Percentiles rank a stretch among this genome's conserved stretches.
These are phyloP conservation scores for Drosophila pruinosa DNA, from an alignment of 1,140 invertebrate genomes.

Conservation along the genomic window DNA sequence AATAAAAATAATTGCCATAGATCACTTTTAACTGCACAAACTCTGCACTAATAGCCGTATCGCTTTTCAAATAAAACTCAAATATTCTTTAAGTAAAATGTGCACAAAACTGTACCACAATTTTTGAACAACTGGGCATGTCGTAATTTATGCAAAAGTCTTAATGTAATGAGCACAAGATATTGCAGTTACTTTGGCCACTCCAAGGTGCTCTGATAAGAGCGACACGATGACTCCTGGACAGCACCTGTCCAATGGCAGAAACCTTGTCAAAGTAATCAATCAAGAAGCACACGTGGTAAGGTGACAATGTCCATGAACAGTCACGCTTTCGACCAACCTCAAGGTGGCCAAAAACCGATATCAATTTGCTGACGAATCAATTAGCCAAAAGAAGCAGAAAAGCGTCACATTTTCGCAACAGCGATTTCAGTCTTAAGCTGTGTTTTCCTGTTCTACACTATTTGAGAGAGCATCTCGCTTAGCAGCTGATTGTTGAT, in stretches of 20 bases:
- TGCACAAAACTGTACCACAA: not conserved
- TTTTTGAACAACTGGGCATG: no score
- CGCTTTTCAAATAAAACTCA: not conserved
- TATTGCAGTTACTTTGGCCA: not conserved
- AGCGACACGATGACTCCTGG: not conserved
- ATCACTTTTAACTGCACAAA: no score
- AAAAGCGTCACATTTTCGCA: not conserved
- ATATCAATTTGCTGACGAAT: not conserved
- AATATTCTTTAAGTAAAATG: not conserved
- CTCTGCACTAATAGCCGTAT: no score
- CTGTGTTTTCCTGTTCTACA: not conserved
- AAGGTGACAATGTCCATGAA: conserved; percentile 2
- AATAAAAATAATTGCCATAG: no score
- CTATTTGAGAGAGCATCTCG: not conserved
- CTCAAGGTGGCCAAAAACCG: conserved; percentile 5
- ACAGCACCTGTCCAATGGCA: not conserved
- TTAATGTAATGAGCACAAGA: conserved; percentile 2
- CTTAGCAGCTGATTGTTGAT: not conserved
- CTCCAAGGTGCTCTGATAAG: not conserved
- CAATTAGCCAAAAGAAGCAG: not conserved
- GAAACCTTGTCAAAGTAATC: conserved; percentile 36
- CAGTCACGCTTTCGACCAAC: conserved; percentile 13
- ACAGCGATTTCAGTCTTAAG: not conserved
- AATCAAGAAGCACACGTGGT: conserved; percentile 36
- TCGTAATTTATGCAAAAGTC: not conserved